These are phyloP conservation scores for Gobio occitaniae DNA, from an alignment of 2,797 vertebrate genomes.

Conservation along the genomic window DNA sequence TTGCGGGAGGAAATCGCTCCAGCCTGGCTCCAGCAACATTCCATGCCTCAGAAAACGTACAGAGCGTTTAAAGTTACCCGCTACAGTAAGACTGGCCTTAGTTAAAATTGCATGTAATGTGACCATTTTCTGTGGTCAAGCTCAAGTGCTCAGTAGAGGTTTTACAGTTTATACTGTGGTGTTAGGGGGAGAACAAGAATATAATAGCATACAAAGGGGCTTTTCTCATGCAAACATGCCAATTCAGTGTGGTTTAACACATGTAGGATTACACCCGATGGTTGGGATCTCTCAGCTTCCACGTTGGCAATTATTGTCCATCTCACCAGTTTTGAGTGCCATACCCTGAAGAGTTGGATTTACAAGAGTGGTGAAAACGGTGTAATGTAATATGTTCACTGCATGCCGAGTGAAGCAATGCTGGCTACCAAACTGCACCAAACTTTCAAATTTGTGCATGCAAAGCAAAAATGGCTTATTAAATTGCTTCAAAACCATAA, in stretches of 20 bases:
- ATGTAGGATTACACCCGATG: constrained; percentile 54
- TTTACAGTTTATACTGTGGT: constrained; percentile 58
- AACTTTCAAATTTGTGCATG: constrained; percentile 7
- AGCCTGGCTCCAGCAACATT: constrained; percentile 39
- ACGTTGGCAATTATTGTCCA: constrained; percentile 26
- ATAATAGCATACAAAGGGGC: constrained; percentile 22
- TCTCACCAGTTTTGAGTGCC: constrained; percentile 35
- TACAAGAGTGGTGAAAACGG: constrained; percentile 23
- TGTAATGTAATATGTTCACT: constrained; percentile 12
- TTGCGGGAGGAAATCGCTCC: constrained; percentile 29
- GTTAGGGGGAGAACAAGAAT: constrained; percentile 46
- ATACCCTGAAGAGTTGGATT: constrained; percentile 24
- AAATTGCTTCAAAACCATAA: constrained; percentile 17
- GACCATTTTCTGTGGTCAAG: constrained; percentile 53
- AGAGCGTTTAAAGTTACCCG: constrained; percentile 33
- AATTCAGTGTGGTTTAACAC: constrained; percentile 54
- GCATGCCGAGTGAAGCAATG: not conserved
- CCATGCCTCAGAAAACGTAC: constrained; percentile 27
- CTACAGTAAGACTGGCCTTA: constrained; percentile 42
- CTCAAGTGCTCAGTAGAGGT: constrained; percentile 54
- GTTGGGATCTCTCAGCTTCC: constrained; percentile 43
- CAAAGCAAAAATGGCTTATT: constrained; percentile 18
- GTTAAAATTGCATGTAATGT: constrained; percentile 52
- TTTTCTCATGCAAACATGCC: constrained; percentile 31
- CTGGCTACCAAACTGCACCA: not conserved